Percentiles rank a stretch among this genome's conserved stretches.
These are phyloP conservation scores for Petaurus breviceps DNA, from an alignment of 2,113 vertebrate genomes.

Conservation along the genomic window DNA sequence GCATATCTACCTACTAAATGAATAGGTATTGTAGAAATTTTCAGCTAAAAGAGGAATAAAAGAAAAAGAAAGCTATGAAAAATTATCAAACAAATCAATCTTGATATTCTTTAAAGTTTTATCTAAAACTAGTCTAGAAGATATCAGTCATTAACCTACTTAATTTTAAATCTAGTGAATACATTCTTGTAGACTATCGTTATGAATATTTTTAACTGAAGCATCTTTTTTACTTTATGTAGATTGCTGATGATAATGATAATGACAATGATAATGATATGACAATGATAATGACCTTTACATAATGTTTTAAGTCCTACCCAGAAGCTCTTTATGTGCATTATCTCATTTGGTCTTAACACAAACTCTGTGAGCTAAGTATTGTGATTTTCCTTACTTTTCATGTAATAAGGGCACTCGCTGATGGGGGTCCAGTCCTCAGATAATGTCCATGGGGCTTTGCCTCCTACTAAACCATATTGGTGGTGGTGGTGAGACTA, in stretches of 20 bases:
- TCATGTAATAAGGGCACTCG: neutral
- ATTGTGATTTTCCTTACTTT: neutral
- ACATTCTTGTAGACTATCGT: constrained; percentile 4
- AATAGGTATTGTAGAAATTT: constrained; percentile 8
- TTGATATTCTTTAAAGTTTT: neutral
- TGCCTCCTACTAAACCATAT: neutral
- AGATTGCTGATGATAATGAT: neutral
- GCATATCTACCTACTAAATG: constrained; percentile 19
- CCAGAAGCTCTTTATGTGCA: neutral
- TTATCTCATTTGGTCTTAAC: neutral
- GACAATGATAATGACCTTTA: neutral
- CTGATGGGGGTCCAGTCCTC: neutral
- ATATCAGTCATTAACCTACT: neutral
- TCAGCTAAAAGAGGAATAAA: neutral
- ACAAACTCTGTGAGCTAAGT: neutral
- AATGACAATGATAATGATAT: neutral
- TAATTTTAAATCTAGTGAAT: constrained; percentile 26
- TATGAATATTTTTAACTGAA: constrained; percentile 20
- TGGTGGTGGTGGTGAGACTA: neutral
- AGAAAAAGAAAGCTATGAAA: constrained; percentile 14
- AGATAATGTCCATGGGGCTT: neutral
- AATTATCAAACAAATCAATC: constrained; percentile 12
- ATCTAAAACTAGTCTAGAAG: neutral
- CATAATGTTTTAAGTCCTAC: neutral
- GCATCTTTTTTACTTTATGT: constrained; percentile 21